These are phyloP conservation scores for Oopsacas minuta DNA, from an alignment of 37 sponge, comb jelly and placozoan genomes.

Conservation along the genomic window DNA sequence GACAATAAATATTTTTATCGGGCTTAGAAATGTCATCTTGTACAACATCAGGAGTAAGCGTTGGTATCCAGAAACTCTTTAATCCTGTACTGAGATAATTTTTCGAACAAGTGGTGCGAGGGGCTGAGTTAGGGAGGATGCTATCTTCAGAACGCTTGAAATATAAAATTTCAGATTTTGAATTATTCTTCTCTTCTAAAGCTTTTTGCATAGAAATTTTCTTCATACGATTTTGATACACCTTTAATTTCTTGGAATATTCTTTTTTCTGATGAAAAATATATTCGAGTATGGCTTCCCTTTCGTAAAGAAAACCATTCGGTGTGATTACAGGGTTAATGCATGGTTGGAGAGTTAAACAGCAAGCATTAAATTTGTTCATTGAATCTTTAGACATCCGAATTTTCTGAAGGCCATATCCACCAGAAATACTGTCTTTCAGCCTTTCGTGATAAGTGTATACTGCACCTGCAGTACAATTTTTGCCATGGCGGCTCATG, in stretches of 20 bases:
- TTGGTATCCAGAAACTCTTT: conserved; percentile 88
- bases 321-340: conserved; percentile 77
- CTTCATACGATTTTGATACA: neutral
- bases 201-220: neutral
- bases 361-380: conserved; percentile 78
- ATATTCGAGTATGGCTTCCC: conserved; percentile 76
- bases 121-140: neutral
- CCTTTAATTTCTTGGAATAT: neutral
- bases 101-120: neutral
- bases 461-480: conserved; percentile 78
- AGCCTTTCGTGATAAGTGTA: conserved; percentile 84
- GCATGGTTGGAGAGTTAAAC: conserved; percentile 80
- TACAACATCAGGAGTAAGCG: conserved; percentile 63
- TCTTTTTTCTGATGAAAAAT: conserved; percentile 85
- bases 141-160: neutral
- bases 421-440: conserved; percentile 38
- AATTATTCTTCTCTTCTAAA: neutral
- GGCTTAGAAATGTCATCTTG: conserved; percentile 65
- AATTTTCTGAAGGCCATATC: neutral
- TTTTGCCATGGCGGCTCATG: conserved; percentile 83
- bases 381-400: conserved; percentile 9
- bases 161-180: neutral
- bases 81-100: conserved; percentile 23
- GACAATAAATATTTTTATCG: conserved; percentile 80
- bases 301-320: conserved; percentile 84